These are phyloP conservation scores for Meloidogyne exigua DNA, from an alignment of 1,140 invertebrate genomes.

Conservation along the genomic window DNA sequence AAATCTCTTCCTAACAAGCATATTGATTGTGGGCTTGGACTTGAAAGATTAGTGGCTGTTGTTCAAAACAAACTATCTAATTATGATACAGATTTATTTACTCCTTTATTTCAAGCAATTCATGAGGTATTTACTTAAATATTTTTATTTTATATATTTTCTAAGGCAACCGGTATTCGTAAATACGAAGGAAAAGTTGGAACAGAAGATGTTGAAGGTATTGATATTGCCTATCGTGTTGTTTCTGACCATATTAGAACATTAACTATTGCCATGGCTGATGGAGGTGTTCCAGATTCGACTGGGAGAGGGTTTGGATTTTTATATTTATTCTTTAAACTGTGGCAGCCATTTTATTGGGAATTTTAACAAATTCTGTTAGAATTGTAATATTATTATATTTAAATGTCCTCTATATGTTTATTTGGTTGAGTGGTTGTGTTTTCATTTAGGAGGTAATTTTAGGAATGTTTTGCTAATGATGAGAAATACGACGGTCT, in stretches of 20 bases:
- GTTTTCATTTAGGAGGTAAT: too few relatives aligned
- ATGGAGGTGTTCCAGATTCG: conserved; percentile 70
- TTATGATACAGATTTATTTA: conserved; percentile 98
- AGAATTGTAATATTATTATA: too few relatives aligned
- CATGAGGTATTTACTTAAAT: conserved; percentile 69
- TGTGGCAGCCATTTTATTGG: too few relatives aligned
- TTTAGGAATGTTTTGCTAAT: too few relatives aligned
- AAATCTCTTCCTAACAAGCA: conserved; percentile 88
- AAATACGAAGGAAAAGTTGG: conserved; percentile 86
- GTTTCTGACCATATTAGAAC: conserved; percentile 96
- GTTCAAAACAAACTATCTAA: conserved; percentile 94
- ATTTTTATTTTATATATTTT: conserved; percentile 11
- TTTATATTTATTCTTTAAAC: too few relatives aligned
- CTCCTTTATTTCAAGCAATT: conserved; percentile 88
- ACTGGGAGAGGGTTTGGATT: conserved; percentile 16
- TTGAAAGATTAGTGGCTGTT: conserved; percentile 93
- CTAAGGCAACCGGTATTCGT: conserved; percentile 73
- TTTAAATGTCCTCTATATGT: too few relatives aligned
- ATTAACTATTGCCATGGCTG: conserved; percentile 88
- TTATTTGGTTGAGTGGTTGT: too few relatives aligned
- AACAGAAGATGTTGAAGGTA: conserved; percentile 82
- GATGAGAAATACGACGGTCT: too few relatives aligned
- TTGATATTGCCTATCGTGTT: conserved; percentile 98
- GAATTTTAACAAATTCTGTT: too few relatives aligned
- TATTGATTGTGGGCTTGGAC: conserved; percentile 96